Percentiles rank a stretch among this genome's conserved stretches.
Conservation (phyloP, 1,140 invertebrate species). For the Lordiphosa mommai region DNA sequence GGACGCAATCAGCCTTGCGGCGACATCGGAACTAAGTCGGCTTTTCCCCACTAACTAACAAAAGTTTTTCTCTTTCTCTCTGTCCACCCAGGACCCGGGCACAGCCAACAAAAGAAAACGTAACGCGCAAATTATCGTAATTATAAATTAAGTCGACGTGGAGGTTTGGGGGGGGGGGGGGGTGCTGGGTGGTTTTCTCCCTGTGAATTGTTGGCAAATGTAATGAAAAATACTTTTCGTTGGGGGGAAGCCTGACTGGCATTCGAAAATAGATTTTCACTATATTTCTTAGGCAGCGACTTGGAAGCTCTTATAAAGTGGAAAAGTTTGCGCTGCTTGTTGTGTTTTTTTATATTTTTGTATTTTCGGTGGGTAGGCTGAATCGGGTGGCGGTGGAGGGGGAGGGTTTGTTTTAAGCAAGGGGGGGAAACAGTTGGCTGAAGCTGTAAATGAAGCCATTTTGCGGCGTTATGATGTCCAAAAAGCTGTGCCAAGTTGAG, state of each 20-base stretch:
- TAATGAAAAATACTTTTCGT: constrained; percentile 72
- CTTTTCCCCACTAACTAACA: constrained; percentile 47
- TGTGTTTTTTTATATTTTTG: not conserved
- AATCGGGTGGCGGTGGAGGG: not conserved
- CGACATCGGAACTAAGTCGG: constrained; percentile 34
- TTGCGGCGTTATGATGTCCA: constrained; percentile 17
- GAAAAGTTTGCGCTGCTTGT: constrained; percentile 54
- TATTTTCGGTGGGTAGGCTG: constrained; percentile 1
- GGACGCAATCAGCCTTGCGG: constrained; percentile 39
- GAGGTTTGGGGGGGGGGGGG: not conserved
- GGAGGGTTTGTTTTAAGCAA: not conserved
- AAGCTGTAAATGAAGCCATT: constrained; percentile 60
- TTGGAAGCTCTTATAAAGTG: constrained; percentile 47
- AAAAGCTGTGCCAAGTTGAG: constrained; percentile 18
- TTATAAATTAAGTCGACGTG: constrained; percentile 76
- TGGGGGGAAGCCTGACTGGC: constrained; percentile 33
- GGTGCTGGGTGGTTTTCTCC: constrained; percentile 9
- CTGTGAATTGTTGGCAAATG: constrained; percentile 43
- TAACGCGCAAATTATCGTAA: constrained; percentile 77
- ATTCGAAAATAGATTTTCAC: constrained; percentile 76
- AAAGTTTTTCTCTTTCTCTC: constrained; percentile 41
- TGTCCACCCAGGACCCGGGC: not conserved
- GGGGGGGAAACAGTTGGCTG: no score
- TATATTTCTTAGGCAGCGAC: constrained; percentile 16
- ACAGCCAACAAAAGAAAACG: constrained; percentile 70